These are phyloP conservation scores for Lineus longissimus DNA, from an alignment of 1,140 invertebrate species.

Conservation along the genomic window DNA sequence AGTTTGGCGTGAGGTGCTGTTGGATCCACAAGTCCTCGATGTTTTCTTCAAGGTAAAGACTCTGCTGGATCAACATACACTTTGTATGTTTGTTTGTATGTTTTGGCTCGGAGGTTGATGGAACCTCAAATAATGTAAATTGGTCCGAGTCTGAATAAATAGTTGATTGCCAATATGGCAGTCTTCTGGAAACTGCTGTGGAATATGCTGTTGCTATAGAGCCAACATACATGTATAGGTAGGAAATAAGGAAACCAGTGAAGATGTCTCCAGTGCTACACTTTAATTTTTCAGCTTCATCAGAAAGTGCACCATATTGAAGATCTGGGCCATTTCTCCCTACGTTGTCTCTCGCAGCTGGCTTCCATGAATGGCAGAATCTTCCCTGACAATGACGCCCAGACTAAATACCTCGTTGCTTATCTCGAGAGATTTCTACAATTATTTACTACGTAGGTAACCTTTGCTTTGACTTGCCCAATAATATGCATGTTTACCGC, in stretches of 20 bases:
- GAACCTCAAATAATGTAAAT: too few relatives aligned
- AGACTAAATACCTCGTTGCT: conserved; percentile 67
- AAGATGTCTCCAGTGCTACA: too few relatives aligned
- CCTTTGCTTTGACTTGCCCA: background rate
- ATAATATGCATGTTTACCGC: background rate
- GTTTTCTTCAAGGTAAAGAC: conserved; percentile 69
- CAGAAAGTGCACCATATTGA: conserved; percentile 73
- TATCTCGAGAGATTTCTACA: conserved; percentile 64
- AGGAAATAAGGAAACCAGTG: too few relatives aligned
- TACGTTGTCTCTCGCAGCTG: conserved; percentile 77
- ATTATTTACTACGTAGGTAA: conserved; percentile 39
- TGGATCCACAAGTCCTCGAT: conserved; percentile 68
- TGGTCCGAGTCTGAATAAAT: too few relatives aligned
- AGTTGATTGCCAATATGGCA: too few relatives aligned
- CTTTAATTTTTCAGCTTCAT: conserved; percentile 61
- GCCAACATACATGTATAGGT: too few relatives aligned
- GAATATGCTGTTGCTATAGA: too few relatives aligned
- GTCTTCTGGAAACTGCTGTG: too few relatives aligned
- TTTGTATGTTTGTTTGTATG: too few relatives aligned
- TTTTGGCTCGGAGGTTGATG: too few relatives aligned
- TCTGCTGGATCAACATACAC: too few relatives aligned
- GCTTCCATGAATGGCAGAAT: conserved; percentile 71
- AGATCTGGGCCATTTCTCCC: conserved; percentile 69
- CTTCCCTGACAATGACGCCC: conserved; percentile 60
- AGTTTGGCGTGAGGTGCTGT: conserved; percentile 71